Evolutionary conservation across 2,113 vertebrate species (phyloP), one percentile per base, ranked within the genome.

Genomic region (Microcebus griseorufus): DNA sequence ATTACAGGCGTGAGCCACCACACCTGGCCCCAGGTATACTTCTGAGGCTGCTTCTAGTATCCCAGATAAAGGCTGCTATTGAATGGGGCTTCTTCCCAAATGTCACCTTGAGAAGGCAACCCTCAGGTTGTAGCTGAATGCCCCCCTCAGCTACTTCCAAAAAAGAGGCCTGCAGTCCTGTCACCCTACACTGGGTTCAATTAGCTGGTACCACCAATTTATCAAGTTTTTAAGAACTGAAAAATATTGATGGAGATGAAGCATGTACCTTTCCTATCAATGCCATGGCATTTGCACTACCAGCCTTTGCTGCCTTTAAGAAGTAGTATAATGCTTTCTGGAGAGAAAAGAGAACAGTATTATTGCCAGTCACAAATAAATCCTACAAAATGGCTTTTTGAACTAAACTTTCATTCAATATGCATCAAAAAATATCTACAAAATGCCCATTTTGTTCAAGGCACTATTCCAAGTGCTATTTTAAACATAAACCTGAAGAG

Each of bases 311-410:
- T 85, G 98, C 98, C 94, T 98, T 98, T 97, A 97, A 96, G 95
- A 98, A 98, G 94, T 98, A 98, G 96, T 98, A 98, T 53, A 98
- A 94, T 64, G 98, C 98, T 97, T 98, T 98, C 98, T 98, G 82
- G 84, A 94, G 88, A 97, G 76, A 96, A 97, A 97, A 95, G 60
- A 22, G 25, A 94, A 95, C 34, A 97, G 55, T 82, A 67, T 98
- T 97, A 98, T 53, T 92, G 70, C 84, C 37, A 82, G 23, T 95
- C 42, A 92, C 51, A 67, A 93, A 90, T 51, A 93, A 88, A 94
- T 48, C 11, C 32, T 88, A 51, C 60, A 81, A 95, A 95, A 88
- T 48, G 55, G 6, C 34, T 95, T 72, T 90, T 92, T 22, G 42
- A 84, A 84, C 22, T 34, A 89, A 94, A 92, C 32, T 94, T 92